These are phyloP conservation scores for Lepidocyrtinus sp. DNA, from an alignment of 2,888 invertebrate genomes.

Conservation along the genomic window DNA sequence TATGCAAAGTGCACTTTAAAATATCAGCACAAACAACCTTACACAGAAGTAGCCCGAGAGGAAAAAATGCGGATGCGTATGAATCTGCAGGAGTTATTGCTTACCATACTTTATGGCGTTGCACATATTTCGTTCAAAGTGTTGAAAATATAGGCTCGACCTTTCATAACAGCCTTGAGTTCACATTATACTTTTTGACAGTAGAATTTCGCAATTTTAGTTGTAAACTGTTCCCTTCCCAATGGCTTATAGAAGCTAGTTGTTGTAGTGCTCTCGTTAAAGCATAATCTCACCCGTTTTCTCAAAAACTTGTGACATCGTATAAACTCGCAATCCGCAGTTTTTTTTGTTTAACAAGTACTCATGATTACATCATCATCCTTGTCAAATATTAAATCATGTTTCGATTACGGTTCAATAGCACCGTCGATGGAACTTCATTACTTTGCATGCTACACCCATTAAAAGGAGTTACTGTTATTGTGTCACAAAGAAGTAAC, in stretches of 20 bases:
- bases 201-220: too few relatives aligned
- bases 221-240: too few relatives aligned
- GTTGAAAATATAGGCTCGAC: slow-evolving; percentile 58
- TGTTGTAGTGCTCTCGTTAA: too few relatives aligned
- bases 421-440: slow-evolving; percentile 37
- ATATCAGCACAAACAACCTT: too few relatives aligned
- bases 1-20: neutral
- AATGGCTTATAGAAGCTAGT: too few relatives aligned
- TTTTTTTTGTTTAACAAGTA: slow-evolving; percentile 30
- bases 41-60: too few relatives aligned
- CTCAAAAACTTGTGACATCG: too few relatives aligned
- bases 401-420: slow-evolving; percentile 55
- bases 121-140: slow-evolving; percentile 40
- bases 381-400: slow-evolving; percentile 53
- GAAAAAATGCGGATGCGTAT: slow-evolving; percentile 23
- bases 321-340: too few relatives aligned
- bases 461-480: slow-evolving; percentile 54
- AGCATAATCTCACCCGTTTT: too few relatives aligned
- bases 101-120: slow-evolving; percentile 41
- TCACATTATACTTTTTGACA: slow-evolving; percentile 17
- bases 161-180: slow-evolving; percentile 37
- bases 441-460: slow-evolving; percentile 51
- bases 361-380: slow-evolving; percentile 31
- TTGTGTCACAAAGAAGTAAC: slow-evolving; percentile 39
- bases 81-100: slow-evolving; percentile 1